These are phyloP conservation scores for Tinea semifulvella DNA, from an alignment of 2,888 invertebrate species.

Conservation along the genomic window DNA sequence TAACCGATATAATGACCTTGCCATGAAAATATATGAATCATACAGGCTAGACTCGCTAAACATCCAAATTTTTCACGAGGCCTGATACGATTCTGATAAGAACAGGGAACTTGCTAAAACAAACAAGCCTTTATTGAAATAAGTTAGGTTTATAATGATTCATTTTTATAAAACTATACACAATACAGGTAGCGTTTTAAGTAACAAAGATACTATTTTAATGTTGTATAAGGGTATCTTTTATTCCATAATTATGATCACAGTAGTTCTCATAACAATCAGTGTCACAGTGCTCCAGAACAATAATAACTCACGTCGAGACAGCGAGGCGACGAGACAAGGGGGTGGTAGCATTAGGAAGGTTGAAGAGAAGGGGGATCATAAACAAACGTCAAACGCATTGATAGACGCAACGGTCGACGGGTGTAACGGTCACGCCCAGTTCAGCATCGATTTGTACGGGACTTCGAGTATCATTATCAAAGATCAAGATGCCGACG, in stretches of 20 bases:
- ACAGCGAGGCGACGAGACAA: neutral
- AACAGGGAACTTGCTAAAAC: neutral
- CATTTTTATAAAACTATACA: no score
- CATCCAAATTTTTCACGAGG: constrained; percentile 4
- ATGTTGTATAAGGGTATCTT: no score
- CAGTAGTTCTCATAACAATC: no score
- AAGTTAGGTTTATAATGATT: no score
- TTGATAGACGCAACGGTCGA: constrained; percentile 4
- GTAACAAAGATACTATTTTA: no score
- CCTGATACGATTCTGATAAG: constrained; percentile 1
- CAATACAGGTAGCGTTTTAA: no score
- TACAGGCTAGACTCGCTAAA: neutral
- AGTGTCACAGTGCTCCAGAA: neutral
- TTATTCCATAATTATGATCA: no score
- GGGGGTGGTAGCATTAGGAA: neutral
- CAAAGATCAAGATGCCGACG: neutral
- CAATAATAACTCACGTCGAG: constrained; percentile 6
- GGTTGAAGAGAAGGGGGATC: neutral
- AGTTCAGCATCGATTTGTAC: constrained; percentile 5
- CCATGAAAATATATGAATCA: neutral
- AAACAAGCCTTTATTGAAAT: no score
- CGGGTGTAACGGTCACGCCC: constrained; percentile 4
- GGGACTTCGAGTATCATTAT: neutral
- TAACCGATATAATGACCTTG: constrained; percentile 4
- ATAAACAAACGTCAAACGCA: constrained; percentile 10